Evolutionary conservation across 2,888 invertebrate species (phyloP), one percentile per base, ranked within the genome.

Genomic region (Microchrysa polita): DNA sequence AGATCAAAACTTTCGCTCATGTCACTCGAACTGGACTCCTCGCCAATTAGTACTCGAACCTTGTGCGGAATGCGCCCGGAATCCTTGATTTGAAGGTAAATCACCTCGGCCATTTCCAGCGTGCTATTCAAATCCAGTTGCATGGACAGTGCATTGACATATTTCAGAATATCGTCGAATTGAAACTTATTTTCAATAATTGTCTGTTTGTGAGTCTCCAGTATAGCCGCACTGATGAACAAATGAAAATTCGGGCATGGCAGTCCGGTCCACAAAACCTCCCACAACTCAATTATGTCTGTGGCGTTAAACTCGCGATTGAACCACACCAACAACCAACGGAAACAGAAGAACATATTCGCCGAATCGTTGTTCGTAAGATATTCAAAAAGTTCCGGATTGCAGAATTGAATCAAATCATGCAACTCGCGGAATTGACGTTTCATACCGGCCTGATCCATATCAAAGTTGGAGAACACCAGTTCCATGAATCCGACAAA

Each of bases 311-410:
- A 94, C 86, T 99, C 98, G 77, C 98, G 86, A 84, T 98, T 99
- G 83, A 97, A 98, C 85, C 95, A 90, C 9, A 98, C 96, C 12
- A 99, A 88, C 34, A 98, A 88, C 98, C 98, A 99, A 10, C 98
- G 93, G 87, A 99, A 99, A 84, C 97, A 97, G 86, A 99, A 99
- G 85, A 96, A 98, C 95, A 99, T 96, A 83, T 98, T 98, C 5
- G 94, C 95, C 0, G 89, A 88, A 16, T 82, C 83, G 53, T 83
- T 81, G 1, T 79, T 79, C 73, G 92, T 91, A 77, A 99, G 88
- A 83, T 98, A 97, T 71, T 90, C 90, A 67, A 94, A 94, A 55
- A 99, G 88, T 75, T 91, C 90, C 0, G 96, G 96, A 81, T 95
- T 93, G 18, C 93, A 90, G 80, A 95, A 92, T 78, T 90, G 88